A percentile compares a stretch with the other conserved stretches of the same genome.
phyloP scores from a whole-genome alignment of 2,888 invertebrate species.

The Rhynchonema sp. region DNA sequence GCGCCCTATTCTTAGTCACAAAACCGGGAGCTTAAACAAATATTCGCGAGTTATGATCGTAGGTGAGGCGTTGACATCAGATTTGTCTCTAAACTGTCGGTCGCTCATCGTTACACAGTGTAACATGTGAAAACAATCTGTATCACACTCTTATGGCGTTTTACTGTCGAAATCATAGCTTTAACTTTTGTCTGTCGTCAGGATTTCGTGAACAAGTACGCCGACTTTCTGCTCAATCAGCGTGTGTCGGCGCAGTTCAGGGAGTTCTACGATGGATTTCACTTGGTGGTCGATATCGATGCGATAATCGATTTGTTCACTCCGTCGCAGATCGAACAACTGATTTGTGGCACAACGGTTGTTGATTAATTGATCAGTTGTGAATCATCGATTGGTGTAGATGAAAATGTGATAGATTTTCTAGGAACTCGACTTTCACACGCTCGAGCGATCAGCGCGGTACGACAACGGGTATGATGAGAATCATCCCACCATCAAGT shows the following conservation, averaged over 20 bases:
- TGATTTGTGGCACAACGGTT: constrained; percentile 53
- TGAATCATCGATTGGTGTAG: background rate
- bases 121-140: too few relatives aligned
- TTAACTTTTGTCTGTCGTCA: too few relatives aligned
- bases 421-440: constrained; percentile 37
- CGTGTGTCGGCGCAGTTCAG: constrained; percentile 72
- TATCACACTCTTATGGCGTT: too few relatives aligned
- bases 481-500: constrained; percentile 41
- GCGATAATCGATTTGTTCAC: constrained; percentile 64
- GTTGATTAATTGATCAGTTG: background rate
- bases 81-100: too few relatives aligned
- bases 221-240: constrained; percentile 67
- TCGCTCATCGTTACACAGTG: too few relatives aligned
- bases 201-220: constrained; percentile 73
- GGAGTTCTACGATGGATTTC: constrained; percentile 74
- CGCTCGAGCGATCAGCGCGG: constrained; percentile 69
- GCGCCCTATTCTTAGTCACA: too few relatives aligned
- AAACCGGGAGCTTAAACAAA: too few relatives aligned
- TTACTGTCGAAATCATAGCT: too few relatives aligned
- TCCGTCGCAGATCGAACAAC: constrained; percentile 74
- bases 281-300: constrained; percentile 80
- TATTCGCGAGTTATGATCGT: too few relatives aligned
- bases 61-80: too few relatives aligned
- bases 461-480: constrained; percentile 77
- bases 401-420: too few relatives aligned